Conservation (phyloP, 92 coral and sea anemone species). For the Blastomussa wellsi region DNA sequence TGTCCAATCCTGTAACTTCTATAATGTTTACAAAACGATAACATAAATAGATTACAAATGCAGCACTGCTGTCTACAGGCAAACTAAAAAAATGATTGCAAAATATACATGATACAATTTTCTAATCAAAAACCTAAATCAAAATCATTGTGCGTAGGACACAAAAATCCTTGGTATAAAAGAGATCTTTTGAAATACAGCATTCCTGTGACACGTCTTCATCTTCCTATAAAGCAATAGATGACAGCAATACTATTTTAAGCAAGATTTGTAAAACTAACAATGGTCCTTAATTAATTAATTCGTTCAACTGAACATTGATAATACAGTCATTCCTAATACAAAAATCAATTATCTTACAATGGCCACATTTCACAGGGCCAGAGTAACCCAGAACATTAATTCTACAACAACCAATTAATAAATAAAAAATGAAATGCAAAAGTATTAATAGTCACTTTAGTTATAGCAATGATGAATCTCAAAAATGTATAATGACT, state of each 20-base stretch:
- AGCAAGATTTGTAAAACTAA: neutral
- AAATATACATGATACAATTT: neutral
- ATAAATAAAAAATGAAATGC: neutral
- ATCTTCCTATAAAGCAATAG: conserved; percentile 28
- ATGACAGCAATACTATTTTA: neutral
- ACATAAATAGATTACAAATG: conserved; percentile 22
- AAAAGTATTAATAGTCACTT: neutral
- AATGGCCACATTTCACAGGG: neutral
- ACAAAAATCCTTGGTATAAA: conserved; percentile 18
- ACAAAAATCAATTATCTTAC: neutral
- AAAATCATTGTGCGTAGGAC: conserved; percentile 1
- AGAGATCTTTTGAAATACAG: conserved; percentile 5
- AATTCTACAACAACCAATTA: neutral
- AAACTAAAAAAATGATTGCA: neutral
- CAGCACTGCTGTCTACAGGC: neutral
- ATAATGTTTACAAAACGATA: conserved; percentile 9
- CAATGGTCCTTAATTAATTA: neutral
- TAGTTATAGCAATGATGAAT: neutral
- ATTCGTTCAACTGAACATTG: neutral
- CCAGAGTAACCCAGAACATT: neutral
- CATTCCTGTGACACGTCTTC: conserved; percentile 2
- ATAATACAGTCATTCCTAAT: neutral
- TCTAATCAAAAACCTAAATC: neutral
- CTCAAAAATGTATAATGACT: neutral
- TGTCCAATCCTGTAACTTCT: conserved; percentile 8